These are phyloP conservation scores for Drosophila prosaltans DNA, from an alignment of 1,140 invertebrate species.

Conservation along the genomic window DNA sequence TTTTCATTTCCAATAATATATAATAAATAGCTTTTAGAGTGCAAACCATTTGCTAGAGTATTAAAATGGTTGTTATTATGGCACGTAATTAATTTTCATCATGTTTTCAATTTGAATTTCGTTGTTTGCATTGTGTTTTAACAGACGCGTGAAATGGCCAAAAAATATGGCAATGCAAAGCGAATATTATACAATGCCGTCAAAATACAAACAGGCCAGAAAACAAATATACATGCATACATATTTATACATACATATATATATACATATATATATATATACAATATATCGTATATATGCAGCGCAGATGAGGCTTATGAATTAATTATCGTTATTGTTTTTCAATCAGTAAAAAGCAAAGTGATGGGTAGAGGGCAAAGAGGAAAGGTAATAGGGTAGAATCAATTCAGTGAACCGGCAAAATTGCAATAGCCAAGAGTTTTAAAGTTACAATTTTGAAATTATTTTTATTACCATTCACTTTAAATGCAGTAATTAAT, in stretches of 20 bases:
- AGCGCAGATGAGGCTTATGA: conserved; percentile 25
- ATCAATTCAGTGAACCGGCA: conserved; percentile 6
- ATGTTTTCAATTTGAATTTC: conserved; percentile 35
- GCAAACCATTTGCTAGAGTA: conserved; percentile 3
- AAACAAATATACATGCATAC: conserved; percentile 4
- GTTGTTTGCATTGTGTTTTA: conserved; percentile 35
- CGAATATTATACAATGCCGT: conserved; percentile 31
- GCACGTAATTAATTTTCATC: conserved; percentile 23
- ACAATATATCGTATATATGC: not conserved
- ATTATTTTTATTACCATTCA: not conserved
- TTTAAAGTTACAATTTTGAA: not conserved
- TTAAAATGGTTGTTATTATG: conserved; percentile 3
- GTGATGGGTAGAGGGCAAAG: not conserved
- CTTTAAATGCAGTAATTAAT: not conserved
- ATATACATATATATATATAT: not conserved
- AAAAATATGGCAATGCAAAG: conserved; percentile 31
- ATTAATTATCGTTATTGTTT: conserved; percentile 42
- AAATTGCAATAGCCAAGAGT: not conserved
- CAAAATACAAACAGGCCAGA: conserved; percentile 17
- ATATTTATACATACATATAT: too few relatives aligned
- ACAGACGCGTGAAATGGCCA: conserved; percentile 30
- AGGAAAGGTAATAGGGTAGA: too few relatives aligned
- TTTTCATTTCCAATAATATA: not conserved
- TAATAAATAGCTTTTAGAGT: not conserved
- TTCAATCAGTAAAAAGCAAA: not conserved